Conservation (phyloP, 2,113 vertebrate species). For the Petrocephalus microphthalmus region DNA sequence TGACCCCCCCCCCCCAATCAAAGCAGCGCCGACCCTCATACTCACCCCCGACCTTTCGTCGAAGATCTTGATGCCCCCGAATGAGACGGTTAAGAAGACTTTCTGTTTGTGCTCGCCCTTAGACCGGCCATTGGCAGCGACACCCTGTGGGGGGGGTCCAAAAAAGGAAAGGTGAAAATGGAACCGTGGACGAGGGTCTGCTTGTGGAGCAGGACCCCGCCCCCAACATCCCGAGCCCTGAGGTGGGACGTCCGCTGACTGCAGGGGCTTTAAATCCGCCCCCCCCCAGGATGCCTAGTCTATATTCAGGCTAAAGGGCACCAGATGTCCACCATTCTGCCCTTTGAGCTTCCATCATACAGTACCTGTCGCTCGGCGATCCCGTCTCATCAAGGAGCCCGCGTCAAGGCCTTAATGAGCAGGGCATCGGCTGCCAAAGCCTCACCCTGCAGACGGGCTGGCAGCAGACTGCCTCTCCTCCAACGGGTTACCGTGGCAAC, state of each 20-base stretch:
- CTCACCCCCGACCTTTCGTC: constrained; percentile 98
- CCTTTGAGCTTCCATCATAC: not conserved
- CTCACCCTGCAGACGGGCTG: not conserved
- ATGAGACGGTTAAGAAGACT: constrained; percentile 94
- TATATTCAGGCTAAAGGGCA: not conserved
- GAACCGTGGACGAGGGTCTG: not conserved
- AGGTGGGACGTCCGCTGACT: not conserved
- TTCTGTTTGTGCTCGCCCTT: constrained; percentile 98
- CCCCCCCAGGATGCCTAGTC: not conserved
- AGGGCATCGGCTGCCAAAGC: not conserved
- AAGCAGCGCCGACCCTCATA: constrained; percentile 34
- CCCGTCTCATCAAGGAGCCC: not conserved
- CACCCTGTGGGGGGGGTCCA: constrained; percentile 68
- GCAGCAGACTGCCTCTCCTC: not conserved
- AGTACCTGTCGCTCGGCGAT: not conserved
- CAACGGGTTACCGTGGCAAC: not conserved
- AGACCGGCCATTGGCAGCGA: constrained; percentile 85
- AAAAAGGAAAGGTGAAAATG: constrained; percentile 24
- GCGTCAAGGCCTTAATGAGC: not conserved
- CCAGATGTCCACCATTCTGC: not conserved
- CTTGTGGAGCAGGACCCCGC: not conserved
- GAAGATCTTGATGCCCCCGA: constrained; percentile 98
- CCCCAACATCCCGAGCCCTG: no score
- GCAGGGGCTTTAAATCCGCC: not conserved
- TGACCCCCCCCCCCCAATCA: not conserved